Conservation (phyloP, 1,140 invertebrate species). For the Aphelenchoides avenae region DNA sequence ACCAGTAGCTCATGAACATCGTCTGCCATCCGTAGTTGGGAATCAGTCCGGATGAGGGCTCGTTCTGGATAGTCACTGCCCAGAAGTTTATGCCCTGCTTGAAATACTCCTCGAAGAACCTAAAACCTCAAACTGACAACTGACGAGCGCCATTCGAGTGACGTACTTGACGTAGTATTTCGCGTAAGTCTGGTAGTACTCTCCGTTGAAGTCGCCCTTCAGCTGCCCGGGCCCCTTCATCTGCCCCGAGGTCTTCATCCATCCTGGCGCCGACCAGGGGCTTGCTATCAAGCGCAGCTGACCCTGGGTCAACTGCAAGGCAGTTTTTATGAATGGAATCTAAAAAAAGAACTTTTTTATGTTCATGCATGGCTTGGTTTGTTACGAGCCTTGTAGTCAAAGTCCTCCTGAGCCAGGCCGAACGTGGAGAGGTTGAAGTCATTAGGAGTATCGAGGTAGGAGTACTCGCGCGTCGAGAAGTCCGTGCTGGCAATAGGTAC, state of each 20-base stretch:
- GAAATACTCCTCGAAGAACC: constrained; percentile 67
- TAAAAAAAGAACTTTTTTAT: too few species aligned
- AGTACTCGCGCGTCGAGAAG: constrained; percentile 70
- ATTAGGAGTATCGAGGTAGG: constrained; percentile 66
- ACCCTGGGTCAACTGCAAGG: constrained; percentile 60
- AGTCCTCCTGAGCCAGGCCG: constrained; percentile 68
- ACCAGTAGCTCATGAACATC: constrained; percentile 70
- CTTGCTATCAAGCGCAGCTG: constrained; percentile 67
- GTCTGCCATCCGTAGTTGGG: constrained; percentile 67
- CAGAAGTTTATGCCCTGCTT: constrained; percentile 65
- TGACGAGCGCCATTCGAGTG: too few species aligned
- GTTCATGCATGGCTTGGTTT: neutral
- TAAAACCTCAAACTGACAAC: too few species aligned
- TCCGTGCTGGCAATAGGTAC: constrained; percentile 78
- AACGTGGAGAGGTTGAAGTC: constrained; percentile 70
- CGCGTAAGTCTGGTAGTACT: constrained; percentile 74
- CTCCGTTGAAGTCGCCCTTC: constrained; percentile 62
- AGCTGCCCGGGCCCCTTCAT: constrained; percentile 64
- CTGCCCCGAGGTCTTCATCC: constrained; percentile 82
- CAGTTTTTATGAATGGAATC: constrained; percentile 68
- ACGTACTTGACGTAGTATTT: constrained; percentile 72
- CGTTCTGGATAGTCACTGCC: constrained; percentile 68
- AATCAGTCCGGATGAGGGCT: constrained; percentile 62
- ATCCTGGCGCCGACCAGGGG: constrained; percentile 78
- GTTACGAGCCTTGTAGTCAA: constrained; percentile 64